Evolutionary conservation across 2,113 vertebrate species (phyloP).

Genomic region (Aplodontia rufa): DNA sequence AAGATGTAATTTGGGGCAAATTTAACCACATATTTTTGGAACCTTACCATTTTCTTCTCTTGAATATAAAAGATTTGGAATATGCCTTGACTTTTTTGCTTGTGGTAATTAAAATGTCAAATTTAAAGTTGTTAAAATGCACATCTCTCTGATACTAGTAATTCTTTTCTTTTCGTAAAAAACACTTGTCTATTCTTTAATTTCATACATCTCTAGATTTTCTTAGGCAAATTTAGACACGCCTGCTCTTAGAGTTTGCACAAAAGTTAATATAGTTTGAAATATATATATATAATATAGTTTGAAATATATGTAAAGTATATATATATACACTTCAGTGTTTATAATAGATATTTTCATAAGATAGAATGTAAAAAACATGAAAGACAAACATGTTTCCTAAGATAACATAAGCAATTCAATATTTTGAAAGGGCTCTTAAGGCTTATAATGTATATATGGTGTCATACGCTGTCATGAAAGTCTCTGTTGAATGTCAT

Average conservation of each 20-base stretch:
- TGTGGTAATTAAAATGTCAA: conserved; percentile 52
- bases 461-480: background rate
- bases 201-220: conserved; percentile 27
- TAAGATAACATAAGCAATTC: background rate
- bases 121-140: conserved; percentile 52
- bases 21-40: conserved; percentile 54
- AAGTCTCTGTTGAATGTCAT: background rate
- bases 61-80: conserved; percentile 46
- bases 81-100: conserved; percentile 40
- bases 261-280: background rate
- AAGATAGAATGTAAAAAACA: background rate
- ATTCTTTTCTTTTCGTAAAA: background rate
- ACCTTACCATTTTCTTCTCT: conserved; percentile 18
- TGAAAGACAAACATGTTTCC: background rate
- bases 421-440: background rate
- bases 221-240: conserved; percentile 13
- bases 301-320: too few relatives aligned
- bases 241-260: background rate
- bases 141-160: conserved; percentile 43
- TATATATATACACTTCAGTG: background rate
- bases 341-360: background rate
- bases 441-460: background rate
- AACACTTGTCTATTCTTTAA: conserved; percentile 1
- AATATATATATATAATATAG: background rate
- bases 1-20: conserved; percentile 46